Evolutionary conservation across 2,113 vertebrate species (phyloP).

Genomic region (Telmatochromis sp.): DNA sequence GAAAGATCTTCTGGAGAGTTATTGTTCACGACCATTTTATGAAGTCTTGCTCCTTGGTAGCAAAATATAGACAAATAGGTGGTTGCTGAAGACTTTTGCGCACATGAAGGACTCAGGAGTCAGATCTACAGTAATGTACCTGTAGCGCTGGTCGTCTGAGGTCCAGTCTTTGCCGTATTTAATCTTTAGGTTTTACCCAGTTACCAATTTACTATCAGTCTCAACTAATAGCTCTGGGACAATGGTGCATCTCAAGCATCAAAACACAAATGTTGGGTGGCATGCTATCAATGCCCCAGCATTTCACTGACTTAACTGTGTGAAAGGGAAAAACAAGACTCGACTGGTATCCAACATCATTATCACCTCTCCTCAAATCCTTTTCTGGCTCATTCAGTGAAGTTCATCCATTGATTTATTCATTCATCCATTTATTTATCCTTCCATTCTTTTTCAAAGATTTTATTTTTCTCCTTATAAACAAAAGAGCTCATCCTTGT

Average conservation of each 20-base stretch:
- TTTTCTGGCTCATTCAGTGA: not conserved
- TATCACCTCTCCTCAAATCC: not conserved
- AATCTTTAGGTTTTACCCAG: not conserved
- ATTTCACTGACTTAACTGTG: slow-evolving; percentile 2
- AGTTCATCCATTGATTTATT: not conserved
- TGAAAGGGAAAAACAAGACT: not conserved
- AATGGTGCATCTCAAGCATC: not conserved
- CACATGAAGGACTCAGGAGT: not conserved
- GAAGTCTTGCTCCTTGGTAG: not conserved
- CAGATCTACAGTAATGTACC: not conserved
- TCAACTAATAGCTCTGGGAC: not conserved
- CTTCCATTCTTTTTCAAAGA: not conserved
- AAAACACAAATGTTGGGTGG: not conserved
- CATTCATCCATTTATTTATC: not conserved
- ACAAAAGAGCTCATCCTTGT: not conserved
- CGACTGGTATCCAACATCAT: not conserved
- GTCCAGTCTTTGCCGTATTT: not conserved
- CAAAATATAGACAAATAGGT: not conserved
- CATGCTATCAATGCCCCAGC: not conserved
- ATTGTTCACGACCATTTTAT: not conserved
- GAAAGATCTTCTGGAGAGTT: not conserved
- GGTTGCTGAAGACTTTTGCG: not conserved
- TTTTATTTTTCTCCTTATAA: not conserved
- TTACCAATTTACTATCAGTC: not conserved
- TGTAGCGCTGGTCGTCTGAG: not conserved